Evolutionary conservation across 1,140 invertebrate genomes (phyloP).

Genomic region (Drosophila mauritiana): DNA sequence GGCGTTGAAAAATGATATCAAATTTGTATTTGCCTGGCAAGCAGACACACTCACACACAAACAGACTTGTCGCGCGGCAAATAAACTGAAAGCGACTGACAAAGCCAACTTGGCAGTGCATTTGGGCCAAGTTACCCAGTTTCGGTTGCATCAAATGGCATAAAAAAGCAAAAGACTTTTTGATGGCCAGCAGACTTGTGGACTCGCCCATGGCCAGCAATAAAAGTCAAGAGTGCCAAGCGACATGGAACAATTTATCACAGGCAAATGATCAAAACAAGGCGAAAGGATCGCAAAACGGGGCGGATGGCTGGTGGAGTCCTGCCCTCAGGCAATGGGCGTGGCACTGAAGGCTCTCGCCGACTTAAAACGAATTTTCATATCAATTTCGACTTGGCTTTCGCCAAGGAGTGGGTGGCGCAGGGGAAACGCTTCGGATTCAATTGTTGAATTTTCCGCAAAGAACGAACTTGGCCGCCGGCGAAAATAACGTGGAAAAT

Average conservation of each 20-base stretch:
- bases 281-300: conserved; percentile 19
- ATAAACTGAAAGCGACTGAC: conserved; percentile 43
- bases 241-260: conserved; percentile 79
- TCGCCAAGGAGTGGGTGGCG: conserved; percentile 17
- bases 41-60: not conserved
- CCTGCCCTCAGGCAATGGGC: conserved; percentile 23
- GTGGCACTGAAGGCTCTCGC: conserved; percentile 61
- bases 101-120: conserved; percentile 22
- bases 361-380: conserved; percentile 75
- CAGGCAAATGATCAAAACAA: conserved; percentile 78
- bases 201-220: conserved; percentile 68
- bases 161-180: conserved; percentile 49
- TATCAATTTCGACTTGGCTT: conserved; percentile 60
- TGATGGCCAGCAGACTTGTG: conserved; percentile 59
- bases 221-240: conserved; percentile 79
- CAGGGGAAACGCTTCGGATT: conserved; percentile 59
- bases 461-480: conserved; percentile 43
- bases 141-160: conserved; percentile 14
- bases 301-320: not conserved
- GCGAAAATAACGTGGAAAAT: conserved; percentile 77
- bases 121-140: conserved; percentile 60
- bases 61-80: conserved; percentile 54
- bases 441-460: conserved; percentile 78
- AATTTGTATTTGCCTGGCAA: conserved; percentile 52
- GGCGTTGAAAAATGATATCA: conserved; percentile 64